These are phyloP conservation scores for Zonitis immaculata DNA, from an alignment of 2,888 invertebrate genomes.

Conservation along the genomic window DNA sequence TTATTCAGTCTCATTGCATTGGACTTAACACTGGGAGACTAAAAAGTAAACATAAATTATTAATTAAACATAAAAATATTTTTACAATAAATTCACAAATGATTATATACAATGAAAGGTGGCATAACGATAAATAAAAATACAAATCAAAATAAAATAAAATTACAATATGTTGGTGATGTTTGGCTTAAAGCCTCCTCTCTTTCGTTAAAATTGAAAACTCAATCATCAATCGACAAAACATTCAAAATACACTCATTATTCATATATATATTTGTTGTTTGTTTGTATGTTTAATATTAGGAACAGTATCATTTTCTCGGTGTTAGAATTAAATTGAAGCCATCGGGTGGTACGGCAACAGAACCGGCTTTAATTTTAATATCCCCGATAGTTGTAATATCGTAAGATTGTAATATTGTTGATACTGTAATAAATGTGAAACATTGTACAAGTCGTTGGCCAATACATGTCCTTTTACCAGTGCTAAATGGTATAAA, in stretches of 20 bases:
- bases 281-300: no score
- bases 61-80: constrained; percentile 29
- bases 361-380: constrained; percentile 65
- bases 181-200: constrained; percentile 30
- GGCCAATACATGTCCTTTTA: constrained; percentile 81
- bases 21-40: constrained; percentile 41
- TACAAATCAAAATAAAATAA: constrained; percentile 33
- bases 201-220: constrained; percentile 7
- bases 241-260: constrained; percentile 1
- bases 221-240: neutral
- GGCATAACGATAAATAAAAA: constrained; percentile 23
- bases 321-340: constrained; percentile 57
- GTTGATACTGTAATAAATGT: constrained; percentile 69
- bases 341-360: constrained; percentile 70
- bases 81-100: constrained; percentile 43
- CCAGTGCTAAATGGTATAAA: constrained; percentile 85
- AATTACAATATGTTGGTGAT: constrained; percentile 32
- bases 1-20: constrained; percentile 48
- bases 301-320: constrained; percentile 34
- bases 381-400: constrained; percentile 56
- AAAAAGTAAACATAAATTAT: constrained; percentile 38
- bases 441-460: constrained; percentile 72
- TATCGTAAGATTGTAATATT: constrained; percentile 65
- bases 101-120: constrained; percentile 38
- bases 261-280: no score